Base-by-base conservation (phyloP, 2,797 vertebrate genomes). In the Onychomys leucogaster region DNA sequence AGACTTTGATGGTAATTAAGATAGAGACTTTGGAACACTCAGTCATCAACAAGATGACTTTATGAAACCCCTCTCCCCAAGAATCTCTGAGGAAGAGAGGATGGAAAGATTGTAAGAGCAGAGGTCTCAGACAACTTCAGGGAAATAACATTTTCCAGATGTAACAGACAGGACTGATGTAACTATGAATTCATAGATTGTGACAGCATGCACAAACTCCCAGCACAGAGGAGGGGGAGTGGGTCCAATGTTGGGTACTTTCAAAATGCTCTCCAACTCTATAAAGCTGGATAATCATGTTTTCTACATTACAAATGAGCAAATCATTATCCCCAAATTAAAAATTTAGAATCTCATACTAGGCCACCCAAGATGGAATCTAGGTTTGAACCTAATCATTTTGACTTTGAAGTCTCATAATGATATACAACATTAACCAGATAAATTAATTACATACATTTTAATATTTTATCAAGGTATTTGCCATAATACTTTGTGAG, bases 391-490 rank as follows among this genome's bases (percentile, higher is more conserved):
- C 23, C 41, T 80, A 88, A 49, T 49, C 82, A 52, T 2, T 49
- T 63, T 94, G 13, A 80, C 61, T 92, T 90, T 83, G 71, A 89
- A 94, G 46, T 21, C 12, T 80, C 29, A 76, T 76, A 46, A 23
- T 43, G 41, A 96, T 25, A 52, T 37, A 80, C n/a, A 78, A 90
- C 69, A 25, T 80, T 84, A 94, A 32, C 93, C 21, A 87, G 46
- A 57, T 78, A 77, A 84, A 63, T 65, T 59, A 86, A 89, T 46
- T 91, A 34, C 27, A 55, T 6, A 19, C 32, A 52, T 65, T 87
- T 82, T 91, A 55, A 55, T 43, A 94, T 86, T 80, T 89, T 21
- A 80, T 80, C n/a, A 81, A 71, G 27, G 73, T 67, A 82, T 46
- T 46, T 71, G 73, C 75, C 25, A 65, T 19, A 86, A 37, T 86